Base-by-base conservation (phyloP, 2,888 invertebrate genomes). In the Mayetiola destructor region DNA sequence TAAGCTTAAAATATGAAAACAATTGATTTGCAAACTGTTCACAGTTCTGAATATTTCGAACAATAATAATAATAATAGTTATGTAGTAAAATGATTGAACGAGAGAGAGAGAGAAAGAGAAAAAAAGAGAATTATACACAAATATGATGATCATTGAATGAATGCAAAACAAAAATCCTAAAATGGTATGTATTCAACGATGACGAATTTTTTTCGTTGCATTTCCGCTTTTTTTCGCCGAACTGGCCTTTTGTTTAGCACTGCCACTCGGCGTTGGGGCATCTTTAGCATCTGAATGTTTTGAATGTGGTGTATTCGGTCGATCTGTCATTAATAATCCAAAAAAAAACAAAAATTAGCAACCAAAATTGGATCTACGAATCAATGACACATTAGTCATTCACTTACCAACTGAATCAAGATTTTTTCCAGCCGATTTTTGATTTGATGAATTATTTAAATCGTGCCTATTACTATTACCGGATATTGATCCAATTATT, bases 161-260 rank as follows among this genome's bases (percentile, higher is more conserved):
- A 54, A 53, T 59, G 62, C 32, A 32, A 6, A 32, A n/a, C n/a
- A n/a, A n/a, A n/a, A n/a, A n/a, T n/a, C n/a, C n/a, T n/a, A n/a
- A n/a, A n/a, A n/a, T n/a, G n/a, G n/a, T n/a, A n/a, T n/a, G n/a
- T n/a, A 16, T 32, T 78, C 81, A 89, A 75, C 88, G 81, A 73
- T 88, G 88, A 65, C 87, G 79, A 20, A 87, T 82, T 72, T 89
- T 87, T 69, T 89, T 90, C 66, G 82, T 86, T 63, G 80, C 81
- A 67, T 78, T 85, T 66, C 88, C 88, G 69, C 88, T 88, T 39
- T 79, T 75, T 60, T 53, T 53, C 2, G 53, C 53, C 5, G 53
- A 53, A n/a, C 48, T 52, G 6, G 80, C 81, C 67, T 80, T 80
- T 62, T 79, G 79, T 68, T 80, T 80, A 1, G 71, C 67, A 54